Base-by-base conservation (phyloP, 2,113 vertebrate species). In the Halichoeres trimaculatus region DNA sequence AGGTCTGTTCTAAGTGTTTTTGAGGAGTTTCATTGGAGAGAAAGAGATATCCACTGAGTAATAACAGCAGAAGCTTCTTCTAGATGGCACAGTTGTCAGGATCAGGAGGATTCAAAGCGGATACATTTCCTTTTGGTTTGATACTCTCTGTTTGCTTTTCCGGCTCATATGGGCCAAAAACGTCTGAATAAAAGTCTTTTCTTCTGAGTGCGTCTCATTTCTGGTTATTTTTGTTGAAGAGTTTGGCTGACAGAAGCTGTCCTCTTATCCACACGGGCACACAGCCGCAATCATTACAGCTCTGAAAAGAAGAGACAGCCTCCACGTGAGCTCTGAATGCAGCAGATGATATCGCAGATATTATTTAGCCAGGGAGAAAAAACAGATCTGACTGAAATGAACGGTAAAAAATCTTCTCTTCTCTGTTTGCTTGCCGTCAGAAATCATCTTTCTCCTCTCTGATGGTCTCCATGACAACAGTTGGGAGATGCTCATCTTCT, bases 161-260 rank as follows among this genome's bases (percentile, higher is more conserved):
- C 66, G 51, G 80, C 64, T 77, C 74, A n/a, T 23, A 10, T 4
- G 58, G 40, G 68, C 61, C 48, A 9, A 59, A 69, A 38, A 54
- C n/a, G 23, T 48, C 45, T 17, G 53, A 88, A 90, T 86, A 86
- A 90, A 90, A 45, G n/a, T 75, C 30, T 48, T 30, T 69, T 9
- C 47, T 34, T 45, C 62, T 6, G 70, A 71, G 53, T 67, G 16
- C 38, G 11, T 74, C 19, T 67, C 1, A 14, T 76, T 45, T 76
- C 12, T 55, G 51, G 48, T 35, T 80, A 23, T 79, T 81, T 76
- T 45, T 48, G 45, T 59, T 59, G 41, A 62, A 53, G 20, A 10
- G 63, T 54, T 35, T 34, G 22, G 38, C 35, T 63, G 62, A 19
- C 51, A 58, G 52, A 26, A 40, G 40, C 19, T 7, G 5, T 12